Evolutionary conservation across 64 coral and sea anemone species (phyloP).

Genomic region (Actinia tenebrosa): DNA sequence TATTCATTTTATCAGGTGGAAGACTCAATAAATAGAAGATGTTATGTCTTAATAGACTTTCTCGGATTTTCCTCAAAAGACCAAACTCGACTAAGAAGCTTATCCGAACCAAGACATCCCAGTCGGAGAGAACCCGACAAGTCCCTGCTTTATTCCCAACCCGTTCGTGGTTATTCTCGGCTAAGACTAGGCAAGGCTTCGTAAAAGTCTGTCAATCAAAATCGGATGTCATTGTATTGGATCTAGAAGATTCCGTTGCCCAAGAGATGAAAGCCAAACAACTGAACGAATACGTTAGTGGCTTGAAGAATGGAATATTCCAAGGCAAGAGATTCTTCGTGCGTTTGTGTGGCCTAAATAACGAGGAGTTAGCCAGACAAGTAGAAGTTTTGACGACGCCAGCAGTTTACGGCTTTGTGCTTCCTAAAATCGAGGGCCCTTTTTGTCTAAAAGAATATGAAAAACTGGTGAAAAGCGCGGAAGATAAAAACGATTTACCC

Average conservation of each 20-base stretch:
- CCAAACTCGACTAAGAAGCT: neutral
- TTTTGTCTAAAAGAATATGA: slow-evolving; percentile 6
- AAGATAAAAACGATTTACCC: neutral
- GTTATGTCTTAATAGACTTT: neutral
- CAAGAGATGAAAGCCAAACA: neutral
- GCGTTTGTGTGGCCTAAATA: slow-evolving; percentile 7
- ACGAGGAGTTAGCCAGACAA: slow-evolving; percentile 14
- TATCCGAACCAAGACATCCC: neutral
- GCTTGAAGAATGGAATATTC: neutral
- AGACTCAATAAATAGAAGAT: neutral
- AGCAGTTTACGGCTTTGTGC: slow-evolving; percentile 12
- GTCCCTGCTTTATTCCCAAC: slow-evolving; percentile 1
- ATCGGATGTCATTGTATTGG: slow-evolving; percentile 29
- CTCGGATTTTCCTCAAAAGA: neutral
- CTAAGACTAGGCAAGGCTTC: slow-evolving; percentile 1
- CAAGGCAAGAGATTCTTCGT: slow-evolving; percentile 8
- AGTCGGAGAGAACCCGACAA: neutral
- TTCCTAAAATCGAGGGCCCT: slow-evolving; percentile 4
- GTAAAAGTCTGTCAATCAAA: slow-evolving; percentile 11
- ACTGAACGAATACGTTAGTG: neutral
- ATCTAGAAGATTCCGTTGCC: slow-evolving; percentile 17
- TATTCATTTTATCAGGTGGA: too few species aligned
- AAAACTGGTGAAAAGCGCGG: neutral
- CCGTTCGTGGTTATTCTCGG: slow-evolving; percentile 29
- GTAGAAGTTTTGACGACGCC: neutral